Base-by-base conservation (phyloP, 2,113 vertebrate genomes). In the Vulpes vulpes region DNA sequence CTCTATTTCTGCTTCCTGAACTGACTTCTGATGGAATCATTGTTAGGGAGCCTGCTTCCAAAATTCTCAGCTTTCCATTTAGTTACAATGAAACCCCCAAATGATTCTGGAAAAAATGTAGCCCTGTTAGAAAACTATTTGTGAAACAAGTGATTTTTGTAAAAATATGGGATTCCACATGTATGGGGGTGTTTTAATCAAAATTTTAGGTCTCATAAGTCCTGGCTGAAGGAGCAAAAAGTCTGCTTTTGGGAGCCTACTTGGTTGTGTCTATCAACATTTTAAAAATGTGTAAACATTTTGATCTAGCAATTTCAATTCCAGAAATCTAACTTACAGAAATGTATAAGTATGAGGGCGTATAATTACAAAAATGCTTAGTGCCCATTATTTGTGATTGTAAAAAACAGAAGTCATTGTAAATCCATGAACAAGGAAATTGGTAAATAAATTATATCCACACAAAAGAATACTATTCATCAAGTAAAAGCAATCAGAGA, bases 131-230 rank as follows among this genome's bases (percentile, higher is more conserved):
- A 84, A 96, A 92, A 65, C 4, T 43, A 35, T 80, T 38, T 71
- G 12, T 76, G 73, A 92, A 80, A 59, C 32, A 87, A 57, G 51
- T 76, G n/a, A 83, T 60, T 94, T 96, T 83, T 86, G n/a, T 83
- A 89, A 53, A 35, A 82, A 71, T 5, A 11, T n/a, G 67, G 94
- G 43, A 78, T 7, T 57, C 59, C 9, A 49, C n/a, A 49, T 35
- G 49, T 67, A 35, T 4, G 8, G 6, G 64, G n/a, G 12, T 78
- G 22, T 20, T 30, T 76, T 86, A 51, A 71, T 12, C 53, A 92
- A 84, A 64, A 82, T 32, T 86, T 92, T 86, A 17, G 20, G 4
- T 90, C 12, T 83, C 35, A 23, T n/a, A 43, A 73, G 12, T 20
- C 14, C 17, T 60, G 71, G 17, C 1, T 43, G 78, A 86, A 71